Base-by-base conservation (phyloP, 2,113 vertebrate species). In the Pterophyllum scalare region DNA sequence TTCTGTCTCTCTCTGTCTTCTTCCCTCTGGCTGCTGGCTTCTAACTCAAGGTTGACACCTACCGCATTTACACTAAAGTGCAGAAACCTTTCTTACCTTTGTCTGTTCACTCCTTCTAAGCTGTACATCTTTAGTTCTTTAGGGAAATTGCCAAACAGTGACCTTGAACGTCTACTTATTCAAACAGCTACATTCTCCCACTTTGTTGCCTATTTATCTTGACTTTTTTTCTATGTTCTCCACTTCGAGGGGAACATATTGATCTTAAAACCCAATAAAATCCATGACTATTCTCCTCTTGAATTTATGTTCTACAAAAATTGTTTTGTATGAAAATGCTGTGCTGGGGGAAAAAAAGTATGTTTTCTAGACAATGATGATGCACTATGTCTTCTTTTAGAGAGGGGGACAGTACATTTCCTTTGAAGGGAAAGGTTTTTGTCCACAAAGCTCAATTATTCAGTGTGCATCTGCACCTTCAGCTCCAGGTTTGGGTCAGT, bases 401-500 rank as follows among this genome's bases (percentile, higher is more conserved):
- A 4, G 17, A 19, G 6, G 17, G 4, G 65, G 49, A 43, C 65
- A 49, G 43, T 49, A 52, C 43, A 84, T 77, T 52, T 77, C 49
- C 31, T 72, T 81, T 85, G 74, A 81, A 87, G 62, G 76, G 84
- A 83, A 82, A 67, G 28, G 22, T 52, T 76, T 86, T 57, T 84
- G 24, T 49, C 67, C 43, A 78, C 33, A 0, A 52, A 28, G 10
- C 40, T 58, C n/a, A 10, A 58, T 24, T 83, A 33, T 84, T 77
- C 87, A 67, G 52, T 31, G 12, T 65, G 35, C 22, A 38, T 76
- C 43, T 22, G 88, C 84, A 96, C 95, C 96, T 95, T 91, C 46
- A 89, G 83, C 82, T 96, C 94, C 83, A 96, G 81, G 2, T 89
- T 86, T 85, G 94, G 90, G 85, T 95, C 91, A 4, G 89, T 87